Base-by-base conservation (phyloP, 2,113 vertebrate species). In the Trogon melanurus region DNA sequence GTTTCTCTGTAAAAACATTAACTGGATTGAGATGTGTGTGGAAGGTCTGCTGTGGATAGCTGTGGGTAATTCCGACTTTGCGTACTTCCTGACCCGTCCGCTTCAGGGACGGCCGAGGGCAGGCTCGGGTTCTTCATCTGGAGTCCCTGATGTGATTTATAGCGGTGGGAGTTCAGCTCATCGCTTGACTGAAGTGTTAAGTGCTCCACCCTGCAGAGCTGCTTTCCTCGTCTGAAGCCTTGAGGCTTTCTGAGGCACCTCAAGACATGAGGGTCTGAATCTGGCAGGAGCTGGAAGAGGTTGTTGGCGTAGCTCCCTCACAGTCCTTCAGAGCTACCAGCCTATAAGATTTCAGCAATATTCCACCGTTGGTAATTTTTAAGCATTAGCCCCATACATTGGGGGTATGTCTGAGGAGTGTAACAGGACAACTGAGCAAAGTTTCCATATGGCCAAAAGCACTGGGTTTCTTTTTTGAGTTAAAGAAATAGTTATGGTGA, bases 221-320 rank as follows among this genome's bases (percentile, higher is more conserved):
- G 79, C 82, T 83, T 92, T 47, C 34, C 60, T 60, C 81, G 76
- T 74, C 62, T 61, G 62, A 79, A 69, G 61, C 67, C 79, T 58
- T 1, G 4, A 51, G 58, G 41, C 58, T 87, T 72, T 79, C 57
- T 30, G 70, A 91, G 53, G 65, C 62, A 71, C 45, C 84, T 71
- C 32, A 45, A 60, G 69, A 87, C 58, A 29, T 1, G 6, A 79
- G 48, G 50, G 15, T n/a, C 76, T 61, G 76, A 62, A n/a, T 53
- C 54, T 50, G 79, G 41, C 81, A 62, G 79, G 53, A 88, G 56
- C 48, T 54, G 45, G 54, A 65, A 79, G 58, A 72, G 8, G n/a
- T 36, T 53, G 72, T 38, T 85, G 57, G 58, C 60, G 6, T 5
- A 13, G 64, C 27, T 91, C 67, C 54, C 30, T 58, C 69, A 12